phyloP scores from a whole-genome alignment of 92 coral and sea anemone genomes.

The Bergia puertoricense region DNA sequence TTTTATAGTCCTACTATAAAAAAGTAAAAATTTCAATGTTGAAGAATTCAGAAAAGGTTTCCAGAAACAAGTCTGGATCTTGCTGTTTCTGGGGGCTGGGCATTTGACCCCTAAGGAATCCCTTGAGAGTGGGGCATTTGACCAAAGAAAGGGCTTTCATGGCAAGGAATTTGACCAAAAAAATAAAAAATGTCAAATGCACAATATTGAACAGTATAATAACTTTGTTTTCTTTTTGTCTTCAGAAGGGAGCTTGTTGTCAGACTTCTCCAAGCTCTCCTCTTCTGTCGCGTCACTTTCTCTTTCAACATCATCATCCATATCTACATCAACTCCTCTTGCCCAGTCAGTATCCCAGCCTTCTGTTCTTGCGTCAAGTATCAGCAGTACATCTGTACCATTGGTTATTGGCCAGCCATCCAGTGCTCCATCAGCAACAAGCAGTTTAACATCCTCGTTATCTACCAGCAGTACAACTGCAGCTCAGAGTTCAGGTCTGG shows the following conservation, averaged over 20 bases:
- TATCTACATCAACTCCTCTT: conserved; percentile 66
- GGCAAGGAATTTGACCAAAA: too few species aligned
- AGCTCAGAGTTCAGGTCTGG: conserved; percentile 52
- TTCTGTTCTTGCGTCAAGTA: conserved; percentile 54
- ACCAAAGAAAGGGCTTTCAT: too few species aligned
- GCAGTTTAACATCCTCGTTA: conserved; percentile 27
- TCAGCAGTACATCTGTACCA: conserved; percentile 7
- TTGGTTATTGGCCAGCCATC: conserved; percentile 26
- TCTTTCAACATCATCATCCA: conserved; percentile 72
- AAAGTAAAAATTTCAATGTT: too few species aligned
- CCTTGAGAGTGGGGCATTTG: too few species aligned
- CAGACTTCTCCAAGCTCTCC: conserved; percentile 71
- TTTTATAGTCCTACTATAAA: too few species aligned
- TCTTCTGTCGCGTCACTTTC: conserved; percentile 90
- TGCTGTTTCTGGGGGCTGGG: too few species aligned
- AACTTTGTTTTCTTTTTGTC: not conserved
- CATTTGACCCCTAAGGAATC: too few species aligned
- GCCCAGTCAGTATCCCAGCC: conserved; percentile 69
- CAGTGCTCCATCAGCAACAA: conserved; percentile 21
- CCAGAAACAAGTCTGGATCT: too few species aligned
- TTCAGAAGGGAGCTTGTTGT: conserved; percentile 51
- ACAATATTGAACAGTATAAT: not conserved
- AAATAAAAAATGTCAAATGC: too few species aligned
- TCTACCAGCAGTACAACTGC: conserved; percentile 14
- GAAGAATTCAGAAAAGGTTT: too few species aligned